These are phyloP conservation scores for Hucho hucho DNA, from an alignment of 2,113 vertebrate species.

Conservation along the genomic window DNA sequence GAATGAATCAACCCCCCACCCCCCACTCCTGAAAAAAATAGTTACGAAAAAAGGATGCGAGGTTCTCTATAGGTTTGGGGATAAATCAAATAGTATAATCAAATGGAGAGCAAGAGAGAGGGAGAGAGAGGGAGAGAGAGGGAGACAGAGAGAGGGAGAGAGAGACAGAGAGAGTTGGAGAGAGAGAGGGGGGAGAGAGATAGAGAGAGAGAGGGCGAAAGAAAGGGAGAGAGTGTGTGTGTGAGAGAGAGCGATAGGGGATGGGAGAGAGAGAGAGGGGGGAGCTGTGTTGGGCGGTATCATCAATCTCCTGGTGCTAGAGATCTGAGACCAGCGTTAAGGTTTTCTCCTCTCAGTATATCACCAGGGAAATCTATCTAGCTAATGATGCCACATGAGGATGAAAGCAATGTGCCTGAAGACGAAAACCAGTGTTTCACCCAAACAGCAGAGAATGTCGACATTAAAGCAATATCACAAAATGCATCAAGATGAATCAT, in stretches of 20 bases:
- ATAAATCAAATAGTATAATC: slow-evolving; percentile 43
- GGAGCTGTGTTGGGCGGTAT: slow-evolving; percentile 6
- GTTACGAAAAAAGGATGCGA: not conserved
- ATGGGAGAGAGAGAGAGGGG: not conserved
- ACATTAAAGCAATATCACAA: slow-evolving; percentile 42
- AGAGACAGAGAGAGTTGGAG: too few relatives aligned
- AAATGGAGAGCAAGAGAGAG: slow-evolving; percentile 3
- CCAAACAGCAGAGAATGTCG: slow-evolving; percentile 44
- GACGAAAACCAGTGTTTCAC: slow-evolving; percentile 17
- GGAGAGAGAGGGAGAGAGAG: too few relatives aligned
- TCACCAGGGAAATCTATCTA: slow-evolving; percentile 50
- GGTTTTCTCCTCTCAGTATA: slow-evolving; percentile 16
- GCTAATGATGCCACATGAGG: slow-evolving; percentile 68
- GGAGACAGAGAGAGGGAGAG: too few relatives aligned
- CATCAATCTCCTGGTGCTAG: slow-evolving; percentile 3
- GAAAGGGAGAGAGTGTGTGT: too few relatives aligned
- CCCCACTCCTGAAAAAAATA: not conserved
- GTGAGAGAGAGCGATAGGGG: not conserved
- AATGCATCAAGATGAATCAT: not conserved
- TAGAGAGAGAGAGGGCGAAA: too few relatives aligned
- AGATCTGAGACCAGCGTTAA: slow-evolving; percentile 27
- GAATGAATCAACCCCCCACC: slow-evolving; percentile 18
- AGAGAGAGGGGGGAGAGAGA: not conserved
- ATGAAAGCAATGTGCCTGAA: slow-evolving; percentile 44
- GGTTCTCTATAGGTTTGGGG: slow-evolving; percentile 22